Conservation (phyloP, 2,888 invertebrate species). For the Rosalia funebris region DNA sequence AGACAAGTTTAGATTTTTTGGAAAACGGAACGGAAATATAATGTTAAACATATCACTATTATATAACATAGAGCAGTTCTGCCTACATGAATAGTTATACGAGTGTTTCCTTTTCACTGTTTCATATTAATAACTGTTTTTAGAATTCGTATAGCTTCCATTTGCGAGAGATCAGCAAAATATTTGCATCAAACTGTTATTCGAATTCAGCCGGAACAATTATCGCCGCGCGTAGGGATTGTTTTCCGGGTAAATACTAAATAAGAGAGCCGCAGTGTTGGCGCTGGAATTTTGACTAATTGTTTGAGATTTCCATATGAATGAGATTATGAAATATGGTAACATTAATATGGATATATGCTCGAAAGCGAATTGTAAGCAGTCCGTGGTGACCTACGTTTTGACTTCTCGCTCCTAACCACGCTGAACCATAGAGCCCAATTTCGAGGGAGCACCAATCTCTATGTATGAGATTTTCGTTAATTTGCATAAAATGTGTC, state of each 20-base stretch:
- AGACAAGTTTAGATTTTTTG: too few relatives aligned
- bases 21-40: too few relatives aligned
- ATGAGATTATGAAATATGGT: slow-evolving; percentile 85
- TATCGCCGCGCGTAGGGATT: slow-evolving; percentile 7
- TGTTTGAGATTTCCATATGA: slow-evolving; percentile 81
- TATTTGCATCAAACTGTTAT: slow-evolving; percentile 6
- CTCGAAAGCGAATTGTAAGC: slow-evolving; percentile 65
- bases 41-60: too few relatives aligned
- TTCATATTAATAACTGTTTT: too few relatives aligned
- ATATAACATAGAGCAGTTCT: too few relatives aligned
- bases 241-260: slow-evolving; percentile 32
- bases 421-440: slow-evolving; percentile 28
- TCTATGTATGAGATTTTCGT: slow-evolving; percentile 66
- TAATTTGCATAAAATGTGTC: slow-evolving; percentile 66
- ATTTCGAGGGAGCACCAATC: slow-evolving; percentile 54
- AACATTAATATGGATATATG: slow-evolving; percentile 79
- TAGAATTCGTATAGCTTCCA: neutral
- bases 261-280: slow-evolving; percentile 38
- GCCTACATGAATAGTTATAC: too few relatives aligned
- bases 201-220: slow-evolving; percentile 3
- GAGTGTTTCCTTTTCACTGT: too few relatives aligned
- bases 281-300: slow-evolving; percentile 67
- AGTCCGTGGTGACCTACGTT: slow-evolving; percentile 55
- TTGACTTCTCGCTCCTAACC: slow-evolving; percentile 39
- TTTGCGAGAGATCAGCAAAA: neutral